Base-by-base conservation (phyloP, 2,888 invertebrate genomes). In the Cryptosula pallasiana region DNA sequence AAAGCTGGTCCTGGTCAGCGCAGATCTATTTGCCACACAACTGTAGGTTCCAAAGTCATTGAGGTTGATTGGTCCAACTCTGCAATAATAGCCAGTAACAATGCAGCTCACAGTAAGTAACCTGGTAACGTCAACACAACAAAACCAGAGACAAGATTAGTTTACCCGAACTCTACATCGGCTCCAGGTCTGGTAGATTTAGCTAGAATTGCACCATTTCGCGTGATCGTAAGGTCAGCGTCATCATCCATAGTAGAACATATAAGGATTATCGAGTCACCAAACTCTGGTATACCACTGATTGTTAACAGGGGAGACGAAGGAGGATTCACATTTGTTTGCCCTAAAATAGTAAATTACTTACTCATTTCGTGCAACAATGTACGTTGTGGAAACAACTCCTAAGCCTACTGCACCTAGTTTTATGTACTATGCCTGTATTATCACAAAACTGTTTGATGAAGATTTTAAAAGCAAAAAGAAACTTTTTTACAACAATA, bases 61-160 rank as follows among this genome's bases (percentile, higher is more conserved):
- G 9, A 32, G 29, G 32, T 16, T 63, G 27, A 63, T 20, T 25
- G 63, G 63, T 13, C 63, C 63, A 63, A 63, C 63, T 63, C 45
- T 45, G 45, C 20, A 45, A 13, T 45, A 45, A 45, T 45, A 45
- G n/a, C 45, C 45, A 45, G 45, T 13, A 45, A 45, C 5, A 45
- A 45, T n/a, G n/a, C n/a, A n/a, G n/a, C n/a, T n/a, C n/a, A n/a
- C n/a, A n/a, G n/a, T n/a, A n/a, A n/a, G n/a, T n/a, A n/a, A n/a
- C n/a, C 9, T 45, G 45, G 20, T 45, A 20, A 45, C 9, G 45
- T 45, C 20, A 45, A 45, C 5, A 45, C 20, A 45, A 45, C n/a
- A n/a, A 45, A 45, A 45, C 20, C 5, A 45, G 45, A 13, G 5
- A 45, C 45, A 45, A 45, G 20, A 13, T 13, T 45, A 20, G 20